phyloP scores from a whole-genome alignment of 2,888 invertebrate genomes.

The Acleris emargana region DNA sequence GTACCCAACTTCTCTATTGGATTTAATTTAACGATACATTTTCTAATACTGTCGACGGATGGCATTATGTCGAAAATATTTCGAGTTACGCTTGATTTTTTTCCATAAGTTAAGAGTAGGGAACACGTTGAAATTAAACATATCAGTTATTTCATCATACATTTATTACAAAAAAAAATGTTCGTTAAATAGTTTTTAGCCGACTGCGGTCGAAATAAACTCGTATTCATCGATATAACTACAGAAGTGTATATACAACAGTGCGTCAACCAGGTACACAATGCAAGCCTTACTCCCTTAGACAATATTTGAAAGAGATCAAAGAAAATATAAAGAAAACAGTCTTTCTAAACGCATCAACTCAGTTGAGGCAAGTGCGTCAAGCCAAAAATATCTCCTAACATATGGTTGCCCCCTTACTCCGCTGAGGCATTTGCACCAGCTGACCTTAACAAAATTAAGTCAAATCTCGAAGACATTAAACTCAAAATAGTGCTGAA shows the following conservation, averaged over 20 bases:
- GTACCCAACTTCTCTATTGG: no score
- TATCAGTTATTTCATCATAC: slow-evolving; percentile 47
- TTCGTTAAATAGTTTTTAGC: slow-evolving; percentile 72
- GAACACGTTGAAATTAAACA: background rate
- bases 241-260: slow-evolving; percentile 73
- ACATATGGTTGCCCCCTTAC: no score
- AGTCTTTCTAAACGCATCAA: background rate
- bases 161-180: slow-evolving; percentile 70
- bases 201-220: slow-evolving; percentile 80
- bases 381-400: background rate
- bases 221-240: slow-evolving; percentile 58
- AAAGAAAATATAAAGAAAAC: slow-evolving; percentile 47
- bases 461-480: no score
- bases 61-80: no score
- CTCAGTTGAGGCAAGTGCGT: background rate
- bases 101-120: no score
- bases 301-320: slow-evolving; percentile 56
- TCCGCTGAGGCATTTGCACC: no score
- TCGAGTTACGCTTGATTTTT: no score
- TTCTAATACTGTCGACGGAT: no score
- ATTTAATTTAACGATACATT: no score
- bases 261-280: slow-evolving; percentile 61
- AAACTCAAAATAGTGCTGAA: no score
- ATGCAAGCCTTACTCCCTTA: slow-evolving; percentile 46
- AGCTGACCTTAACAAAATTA: no score